Conservation (phyloP, 2,888 invertebrate genomes). For the Hermaeophaga mercurialis region DNA sequence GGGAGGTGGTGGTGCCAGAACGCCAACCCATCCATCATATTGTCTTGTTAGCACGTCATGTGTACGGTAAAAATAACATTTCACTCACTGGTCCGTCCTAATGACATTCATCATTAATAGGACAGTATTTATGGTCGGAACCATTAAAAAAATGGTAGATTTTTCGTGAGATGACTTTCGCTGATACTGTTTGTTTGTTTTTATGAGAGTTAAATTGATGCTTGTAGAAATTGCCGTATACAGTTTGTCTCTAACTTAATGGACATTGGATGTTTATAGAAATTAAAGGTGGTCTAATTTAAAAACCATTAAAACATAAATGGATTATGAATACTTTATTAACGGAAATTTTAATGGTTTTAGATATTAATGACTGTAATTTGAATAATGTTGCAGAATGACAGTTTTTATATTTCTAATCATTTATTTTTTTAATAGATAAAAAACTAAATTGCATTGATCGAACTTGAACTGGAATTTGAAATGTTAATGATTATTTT, state of each 20-base stretch:
- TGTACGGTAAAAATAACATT: slow-evolving; percentile 39
- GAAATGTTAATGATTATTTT: too few relatives aligned
- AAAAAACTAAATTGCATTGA: too few relatives aligned
- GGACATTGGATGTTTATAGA: neutral
- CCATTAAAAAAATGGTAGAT: slow-evolving; percentile 38
- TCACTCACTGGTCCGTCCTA: slow-evolving; percentile 34
- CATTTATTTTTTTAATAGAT: too few relatives aligned
- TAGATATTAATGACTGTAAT: too few relatives aligned
- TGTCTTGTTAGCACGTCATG: slow-evolving; percentile 43
- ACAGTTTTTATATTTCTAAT: too few relatives aligned
- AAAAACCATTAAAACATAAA: neutral
- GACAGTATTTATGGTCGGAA: slow-evolving; percentile 32
- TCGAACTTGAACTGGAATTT: too few relatives aligned
- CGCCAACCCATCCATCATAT: slow-evolving; percentile 40
- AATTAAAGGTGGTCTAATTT: neutral
- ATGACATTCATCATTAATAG: slow-evolving; percentile 40
- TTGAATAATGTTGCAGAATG: too few relatives aligned
- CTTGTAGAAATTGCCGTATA: slow-evolving; percentile 9
- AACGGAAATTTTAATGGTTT: too few relatives aligned
- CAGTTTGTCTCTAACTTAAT: neutral
- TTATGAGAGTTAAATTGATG: slow-evolving; percentile 22
- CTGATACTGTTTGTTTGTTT: slow-evolving; percentile 38
- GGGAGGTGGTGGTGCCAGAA: slow-evolving; percentile 14
- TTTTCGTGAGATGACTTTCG: slow-evolving; percentile 38
- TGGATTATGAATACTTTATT: too few relatives aligned